A percentile compares a stretch with the other conserved stretches of the same genome.
Evolutionary conservation across 2,888 invertebrate genomes (phyloP).

Genomic region (Malthinus seriepunctatus): DNA sequence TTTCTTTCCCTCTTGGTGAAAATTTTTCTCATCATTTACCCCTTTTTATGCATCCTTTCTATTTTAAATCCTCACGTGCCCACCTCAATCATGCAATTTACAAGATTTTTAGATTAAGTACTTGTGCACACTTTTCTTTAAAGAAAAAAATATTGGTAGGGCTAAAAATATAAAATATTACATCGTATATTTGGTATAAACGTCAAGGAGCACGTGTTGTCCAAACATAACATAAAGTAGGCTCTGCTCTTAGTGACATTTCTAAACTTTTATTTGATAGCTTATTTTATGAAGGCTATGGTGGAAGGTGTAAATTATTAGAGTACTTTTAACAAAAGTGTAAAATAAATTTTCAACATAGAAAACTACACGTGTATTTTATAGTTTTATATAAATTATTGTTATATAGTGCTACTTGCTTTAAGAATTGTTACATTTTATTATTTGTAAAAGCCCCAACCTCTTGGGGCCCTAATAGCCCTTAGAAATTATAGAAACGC

Average conservation of each 20-base stretch:
- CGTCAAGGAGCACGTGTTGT: conserved; percentile 52
- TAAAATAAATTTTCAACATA: conserved; percentile 27
- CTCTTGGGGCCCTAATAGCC: too few species aligned
- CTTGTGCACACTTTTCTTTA: conserved; percentile 18
- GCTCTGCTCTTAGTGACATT: conserved; percentile 49
- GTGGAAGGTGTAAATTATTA: conserved; percentile 25
- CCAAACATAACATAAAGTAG: conserved; percentile 52
- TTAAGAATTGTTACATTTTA: background rate
- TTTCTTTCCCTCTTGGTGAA: background rate
- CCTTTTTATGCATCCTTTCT: too few species aligned
- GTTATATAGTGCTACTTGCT: background rate
- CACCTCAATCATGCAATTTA: background rate
- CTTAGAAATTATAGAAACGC: background rate
- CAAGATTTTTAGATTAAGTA: conserved; percentile 7
- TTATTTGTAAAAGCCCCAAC: background rate
- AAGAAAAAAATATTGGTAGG: conserved; percentile 9
- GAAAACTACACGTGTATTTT: conserved; percentile 24
- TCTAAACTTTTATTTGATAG: conserved; percentile 47
- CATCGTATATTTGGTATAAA: conserved; percentile 51
- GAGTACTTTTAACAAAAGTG: conserved; percentile 28
- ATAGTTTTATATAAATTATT: conserved; percentile 17
- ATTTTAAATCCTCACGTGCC: background rate
- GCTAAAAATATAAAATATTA: conserved; percentile 50
- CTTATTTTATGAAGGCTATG: conserved; percentile 38
- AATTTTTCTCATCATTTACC: background rate